phyloP scores from a whole-genome alignment of 2,888 invertebrate genomes.

The Drosophila differens region DNA sequence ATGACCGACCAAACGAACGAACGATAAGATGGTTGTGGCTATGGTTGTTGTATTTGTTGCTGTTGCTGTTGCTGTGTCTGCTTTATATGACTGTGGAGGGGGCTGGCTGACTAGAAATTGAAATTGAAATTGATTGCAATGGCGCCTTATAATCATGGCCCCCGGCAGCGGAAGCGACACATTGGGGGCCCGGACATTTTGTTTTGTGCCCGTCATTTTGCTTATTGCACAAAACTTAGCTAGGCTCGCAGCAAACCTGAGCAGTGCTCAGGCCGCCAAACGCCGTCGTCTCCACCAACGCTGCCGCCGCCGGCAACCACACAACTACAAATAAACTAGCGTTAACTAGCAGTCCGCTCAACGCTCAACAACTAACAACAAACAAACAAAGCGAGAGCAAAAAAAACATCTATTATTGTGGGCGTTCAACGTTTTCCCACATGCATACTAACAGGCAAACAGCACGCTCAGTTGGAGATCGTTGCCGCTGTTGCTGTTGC shows the following conservation, averaged over 20 bases:
- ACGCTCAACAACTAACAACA: constrained; percentile 46
- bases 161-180: constrained; percentile 70
- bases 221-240: constrained; percentile 83
- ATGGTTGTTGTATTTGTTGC: not conserved
- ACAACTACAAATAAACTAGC: constrained; percentile 41
- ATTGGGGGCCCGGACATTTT: constrained; percentile 78
- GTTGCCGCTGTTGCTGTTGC: constrained; percentile 24
- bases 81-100: constrained; percentile 10
- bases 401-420: constrained; percentile 80
- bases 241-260: constrained; percentile 71
- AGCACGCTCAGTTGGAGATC: constrained; percentile 43
- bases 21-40: constrained; percentile 55
- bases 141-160: constrained; percentile 62
- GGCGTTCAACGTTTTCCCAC: constrained; percentile 85
- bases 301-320: constrained; percentile 17
- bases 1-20: constrained; percentile 42
- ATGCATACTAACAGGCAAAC: constrained; percentile 79
- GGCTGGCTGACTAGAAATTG: constrained; percentile 35
- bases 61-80: not conserved
- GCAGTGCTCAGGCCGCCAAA: constrained; percentile 28
- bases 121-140: constrained; percentile 64
- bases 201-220: constrained; percentile 85
- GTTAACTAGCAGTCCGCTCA: constrained; percentile 19
- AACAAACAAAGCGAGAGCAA: constrained; percentile 41
- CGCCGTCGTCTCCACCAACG: constrained; percentile 11